Percentiles rank a stretch among this genome's conserved stretches.
Conservation (phyloP, 2,113 vertebrate genomes). For the Gallinago paraguaiae region DNA sequence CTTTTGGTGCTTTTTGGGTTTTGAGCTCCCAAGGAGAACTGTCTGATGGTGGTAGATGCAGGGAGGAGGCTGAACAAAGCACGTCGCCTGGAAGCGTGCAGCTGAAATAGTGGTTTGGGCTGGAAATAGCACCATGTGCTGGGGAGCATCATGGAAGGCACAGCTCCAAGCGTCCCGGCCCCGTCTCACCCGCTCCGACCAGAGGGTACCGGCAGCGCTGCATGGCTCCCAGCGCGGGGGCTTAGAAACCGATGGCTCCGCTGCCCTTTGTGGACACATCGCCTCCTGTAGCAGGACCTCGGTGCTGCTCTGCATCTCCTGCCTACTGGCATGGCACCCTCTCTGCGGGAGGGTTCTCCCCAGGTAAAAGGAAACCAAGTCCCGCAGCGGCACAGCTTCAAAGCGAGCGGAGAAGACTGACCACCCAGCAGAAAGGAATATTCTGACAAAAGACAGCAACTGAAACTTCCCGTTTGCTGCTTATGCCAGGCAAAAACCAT, state of each 20-base stretch:
- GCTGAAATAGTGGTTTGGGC: not conserved
- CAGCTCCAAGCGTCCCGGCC: not conserved
- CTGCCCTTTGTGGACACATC: not conserved
- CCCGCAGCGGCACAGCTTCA: not conserved
- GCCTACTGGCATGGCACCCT: not conserved
- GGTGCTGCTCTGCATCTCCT: not conserved
- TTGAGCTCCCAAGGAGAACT: not conserved
- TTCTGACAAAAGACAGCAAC: not conserved
- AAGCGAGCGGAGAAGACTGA: not conserved
- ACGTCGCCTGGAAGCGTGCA: not conserved
- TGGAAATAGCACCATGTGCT: not conserved
- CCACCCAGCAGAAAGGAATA: not conserved
- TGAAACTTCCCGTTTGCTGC: not conserved
- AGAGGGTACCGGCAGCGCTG: not conserved
- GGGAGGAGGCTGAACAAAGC: not conserved
- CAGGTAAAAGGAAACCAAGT: not conserved
- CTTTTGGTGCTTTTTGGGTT: not conserved
- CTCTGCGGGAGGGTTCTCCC: not conserved
- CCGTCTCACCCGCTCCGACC: not conserved
- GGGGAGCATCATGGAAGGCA: fast-evolving
- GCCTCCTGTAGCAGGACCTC: not conserved
- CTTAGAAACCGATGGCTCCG: not conserved
- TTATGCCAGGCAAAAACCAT: not conserved
- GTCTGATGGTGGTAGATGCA: not conserved
- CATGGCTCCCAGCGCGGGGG: not conserved